Evolutionary conservation across 2,113 vertebrate species (phyloP), one percentile per base, ranked within the genome.

Genomic region (Tragelaphus buxtoni): DNA sequence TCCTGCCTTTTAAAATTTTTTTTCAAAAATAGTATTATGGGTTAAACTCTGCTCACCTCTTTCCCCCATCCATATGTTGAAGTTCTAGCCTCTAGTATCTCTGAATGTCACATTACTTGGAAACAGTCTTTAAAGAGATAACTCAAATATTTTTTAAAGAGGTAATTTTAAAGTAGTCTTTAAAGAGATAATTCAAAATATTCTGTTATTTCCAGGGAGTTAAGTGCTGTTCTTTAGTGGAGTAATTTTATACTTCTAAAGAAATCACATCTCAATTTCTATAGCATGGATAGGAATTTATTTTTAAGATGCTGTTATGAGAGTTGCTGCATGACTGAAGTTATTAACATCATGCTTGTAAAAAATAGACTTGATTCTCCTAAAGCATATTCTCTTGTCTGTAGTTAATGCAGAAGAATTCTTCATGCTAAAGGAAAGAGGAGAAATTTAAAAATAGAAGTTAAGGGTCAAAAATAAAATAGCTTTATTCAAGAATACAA

Each of bases 181-280:
- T 89, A 45, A 61, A 65, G 35, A 56, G 4, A 8, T 20, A 80
- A 96, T 69, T 42, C 58, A 92, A 74, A 74, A 42, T 26, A 74
- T 74, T 87, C 69, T 94, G 86, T 45, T 83, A 28, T 87, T 96
- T 65, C 17, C 10, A 7, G 39, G 80, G 63, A 93, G 35, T 39
- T 35, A 83, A 88, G 32, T 91, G 65, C 17, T 42, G 16, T 74
- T 88, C 24, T 95, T 63, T 35, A 76, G 53, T 39, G 55, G 20
- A 91, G 18, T 96, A 86, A 79, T 80, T 86, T 92, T 90, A 79
- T 80, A 61, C 30, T 92, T 87, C 24, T 55, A 56, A 93, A 89
- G 35, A 90, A 92, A 81, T 93, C 56, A 74, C 13, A 45, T 94
- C 18, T 82, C 30, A 12, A 51, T 86, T 80, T 87, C 11, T 93